phyloP scores from a whole-genome alignment of 1,140 invertebrate species.

The Platyscapa corneri region DNA sequence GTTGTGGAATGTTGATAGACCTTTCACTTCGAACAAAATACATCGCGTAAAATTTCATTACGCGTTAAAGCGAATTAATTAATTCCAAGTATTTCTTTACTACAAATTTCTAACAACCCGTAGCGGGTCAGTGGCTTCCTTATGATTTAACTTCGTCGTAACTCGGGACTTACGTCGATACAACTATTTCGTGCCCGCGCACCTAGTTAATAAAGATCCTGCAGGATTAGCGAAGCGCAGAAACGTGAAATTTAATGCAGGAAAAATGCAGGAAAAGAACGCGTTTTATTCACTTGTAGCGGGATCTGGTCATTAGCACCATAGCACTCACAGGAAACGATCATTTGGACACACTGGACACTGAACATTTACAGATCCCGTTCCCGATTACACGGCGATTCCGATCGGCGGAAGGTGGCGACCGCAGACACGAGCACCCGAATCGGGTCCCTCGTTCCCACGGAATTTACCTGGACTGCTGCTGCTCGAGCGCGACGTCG shows the following conservation, averaged over 20 bases:
- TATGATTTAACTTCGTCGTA: not conserved
- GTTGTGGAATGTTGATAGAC: not conserved
- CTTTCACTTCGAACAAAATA: not conserved
- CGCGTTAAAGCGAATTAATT: not conserved
- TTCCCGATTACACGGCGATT: too few species aligned
- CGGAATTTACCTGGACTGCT: constrained; percentile 31
- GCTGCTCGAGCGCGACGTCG: constrained; percentile 48
- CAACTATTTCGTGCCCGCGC: not conserved
- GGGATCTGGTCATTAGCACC: too few species aligned
- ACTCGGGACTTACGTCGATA: not conserved
- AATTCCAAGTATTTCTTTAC: not conserved
- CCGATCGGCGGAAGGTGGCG: too few species aligned
- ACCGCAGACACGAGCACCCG: too few species aligned
- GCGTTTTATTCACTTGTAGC: not conserved
- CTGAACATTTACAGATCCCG: too few species aligned
- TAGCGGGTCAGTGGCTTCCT: too few species aligned
- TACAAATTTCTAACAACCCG: not conserved
- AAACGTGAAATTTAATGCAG: not conserved
- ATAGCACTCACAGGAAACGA: too few species aligned
- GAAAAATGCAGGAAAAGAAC: not conserved
- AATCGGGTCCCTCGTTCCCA: not conserved
- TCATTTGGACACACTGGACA: too few species aligned
- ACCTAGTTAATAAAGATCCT: not conserved
- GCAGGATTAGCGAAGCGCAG: not conserved
- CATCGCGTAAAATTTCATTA: too few species aligned